Base-by-base conservation (phyloP, 2,797 vertebrate genomes). In the Huso huso region DNA sequence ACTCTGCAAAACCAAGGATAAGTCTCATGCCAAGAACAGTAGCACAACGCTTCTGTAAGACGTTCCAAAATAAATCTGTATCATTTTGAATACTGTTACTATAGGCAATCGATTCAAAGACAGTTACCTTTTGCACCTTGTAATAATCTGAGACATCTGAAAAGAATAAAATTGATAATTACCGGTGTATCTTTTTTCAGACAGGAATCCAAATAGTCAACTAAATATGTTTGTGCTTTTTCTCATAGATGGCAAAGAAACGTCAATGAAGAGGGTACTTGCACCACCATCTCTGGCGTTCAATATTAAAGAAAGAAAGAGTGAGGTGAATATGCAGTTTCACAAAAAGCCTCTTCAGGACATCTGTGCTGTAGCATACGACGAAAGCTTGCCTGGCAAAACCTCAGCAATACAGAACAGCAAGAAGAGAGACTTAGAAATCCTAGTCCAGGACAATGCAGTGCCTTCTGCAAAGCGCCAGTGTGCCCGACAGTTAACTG, bases 11-110 rank as follows among this genome's bases (percentile, higher is more conserved):
- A 71, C 83, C 79, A 68, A 87, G 82, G 75, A 89, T 89, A 77
- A 72, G 82, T 1, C 58, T 78, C 6, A 88, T 84, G 68, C 86
- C 93, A 67, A 89, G 84, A 75, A 85, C 79, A 49, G 88, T 92
- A 65, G 84, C 92, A 10, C 85, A 90, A 64, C 86, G 49, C 63
- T 99, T 99, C 81, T 99, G 95, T 98, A 81, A 70, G 96, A 37
- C 37, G 5, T 37, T 37, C 37, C 37, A 37, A 37, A 37, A 37
- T 37, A 37, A 5, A 37, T 37, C 37, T 37, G 37, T 37, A 37
- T 37, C 5, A 37, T 37, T 37, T 37, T 37, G 37, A 37, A 37
- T 37, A 37, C 37, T 37, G 5, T 37, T 37, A 4, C 4, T 37
- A 37, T 37, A 37, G 37, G 37, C 37, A 37, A 37, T 37, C 37